A percentile compares a stretch with the other conserved stretches of the same genome.
Conservation (phyloP, 2,797 vertebrate species). For the Poeciliopsis infans region DNA sequence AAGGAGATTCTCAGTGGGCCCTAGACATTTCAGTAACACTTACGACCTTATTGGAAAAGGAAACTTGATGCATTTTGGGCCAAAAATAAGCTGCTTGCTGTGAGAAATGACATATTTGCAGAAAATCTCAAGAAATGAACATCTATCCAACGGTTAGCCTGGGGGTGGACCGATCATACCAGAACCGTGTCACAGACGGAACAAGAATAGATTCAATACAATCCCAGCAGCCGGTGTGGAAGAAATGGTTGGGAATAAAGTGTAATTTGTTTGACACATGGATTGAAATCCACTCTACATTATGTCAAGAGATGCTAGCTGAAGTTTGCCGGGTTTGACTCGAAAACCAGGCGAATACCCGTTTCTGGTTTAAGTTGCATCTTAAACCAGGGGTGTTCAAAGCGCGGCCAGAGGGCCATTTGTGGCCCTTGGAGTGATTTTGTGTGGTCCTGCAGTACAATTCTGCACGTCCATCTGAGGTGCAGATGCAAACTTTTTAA, state of each 20-base stretch:
- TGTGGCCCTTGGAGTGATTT: no score
- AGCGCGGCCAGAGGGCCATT: no score
- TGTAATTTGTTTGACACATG: neutral
- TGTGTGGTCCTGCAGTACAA: no score
- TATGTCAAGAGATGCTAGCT: neutral
- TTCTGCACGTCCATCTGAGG: no score
- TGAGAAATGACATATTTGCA: neutral
- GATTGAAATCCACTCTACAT: neutral
- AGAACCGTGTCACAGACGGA: neutral
- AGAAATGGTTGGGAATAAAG: neutral
- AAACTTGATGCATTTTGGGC: neutral
- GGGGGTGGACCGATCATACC: constrained; percentile 4
- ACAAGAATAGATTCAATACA: constrained; percentile 3
- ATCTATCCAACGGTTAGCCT: constrained; percentile 6
- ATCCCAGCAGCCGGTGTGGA: neutral
- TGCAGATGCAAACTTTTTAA: no score
- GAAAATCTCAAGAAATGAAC: neutral
- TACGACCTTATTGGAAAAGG: neutral
- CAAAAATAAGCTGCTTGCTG: neutral
- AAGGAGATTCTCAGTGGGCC: neutral
- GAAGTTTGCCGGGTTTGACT: neutral
- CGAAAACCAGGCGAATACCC: neutral
- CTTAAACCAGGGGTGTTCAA: no score
- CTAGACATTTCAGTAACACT: neutral
- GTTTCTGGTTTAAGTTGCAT: no score